Evolutionary conservation across 2,113 vertebrate species (phyloP).

Genomic region (Chionis minor): DNA sequence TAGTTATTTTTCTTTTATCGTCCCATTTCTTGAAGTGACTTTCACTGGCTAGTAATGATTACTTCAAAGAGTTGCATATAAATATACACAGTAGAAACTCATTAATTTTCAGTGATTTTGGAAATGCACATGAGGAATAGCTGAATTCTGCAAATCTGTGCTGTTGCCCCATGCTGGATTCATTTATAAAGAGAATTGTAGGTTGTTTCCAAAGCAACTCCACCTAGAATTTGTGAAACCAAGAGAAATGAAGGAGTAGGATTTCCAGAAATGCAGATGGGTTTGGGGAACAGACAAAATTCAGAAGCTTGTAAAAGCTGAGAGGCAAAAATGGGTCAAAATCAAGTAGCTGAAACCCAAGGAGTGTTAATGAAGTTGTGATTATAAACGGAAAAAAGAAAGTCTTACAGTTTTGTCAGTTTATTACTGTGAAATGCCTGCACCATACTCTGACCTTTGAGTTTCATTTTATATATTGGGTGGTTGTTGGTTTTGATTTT

Average conservation of each 20-base stretch:
- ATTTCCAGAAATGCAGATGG: neutral
- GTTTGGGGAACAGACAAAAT: neutral
- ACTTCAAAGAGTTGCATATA: conserved; percentile 28
- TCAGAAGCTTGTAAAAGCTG: neutral
- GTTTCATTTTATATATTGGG: too few relatives aligned
- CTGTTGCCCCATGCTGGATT: neutral
- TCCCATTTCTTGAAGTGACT: neutral
- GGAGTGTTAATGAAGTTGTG: neutral
- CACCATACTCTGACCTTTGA: neutral
- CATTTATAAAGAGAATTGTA: neutral
- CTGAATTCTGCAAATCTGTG: neutral
- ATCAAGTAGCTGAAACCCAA: neutral
- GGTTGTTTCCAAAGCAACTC: neutral
- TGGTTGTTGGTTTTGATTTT: neutral
- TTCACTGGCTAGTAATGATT: neutral
- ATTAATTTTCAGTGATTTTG: conserved; percentile 25
- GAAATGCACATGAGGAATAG: neutral
- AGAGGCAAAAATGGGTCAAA: neutral
- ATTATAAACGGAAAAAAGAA: neutral
- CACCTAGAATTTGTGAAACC: neutral
- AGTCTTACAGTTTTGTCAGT: neutral
- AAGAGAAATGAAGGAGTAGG: neutral
- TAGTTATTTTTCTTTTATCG: neutral
- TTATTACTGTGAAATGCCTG: neutral
- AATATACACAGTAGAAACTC: neutral